Evolutionary conservation across 2,888 invertebrate genomes (phyloP).

Genomic region (Archips xylosteana): DNA sequence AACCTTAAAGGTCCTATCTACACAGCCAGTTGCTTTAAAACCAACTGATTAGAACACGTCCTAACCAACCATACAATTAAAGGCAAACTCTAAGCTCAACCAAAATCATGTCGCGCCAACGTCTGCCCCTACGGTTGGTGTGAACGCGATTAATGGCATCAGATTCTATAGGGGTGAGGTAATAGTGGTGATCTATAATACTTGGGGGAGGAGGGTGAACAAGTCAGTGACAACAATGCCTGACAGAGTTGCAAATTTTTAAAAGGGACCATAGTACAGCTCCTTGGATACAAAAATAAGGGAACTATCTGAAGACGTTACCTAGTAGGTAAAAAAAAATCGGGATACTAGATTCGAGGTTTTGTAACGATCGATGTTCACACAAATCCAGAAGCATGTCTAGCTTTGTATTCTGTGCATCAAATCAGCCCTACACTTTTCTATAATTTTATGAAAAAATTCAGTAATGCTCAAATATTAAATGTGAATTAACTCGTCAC

Average conservation of each 20-base stretch:
- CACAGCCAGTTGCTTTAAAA: not conserved
- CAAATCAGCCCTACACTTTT: no score
- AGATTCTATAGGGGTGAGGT: conserved; percentile 28
- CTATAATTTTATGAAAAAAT: no score
- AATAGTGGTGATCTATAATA: conserved; percentile 38
- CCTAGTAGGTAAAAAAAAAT: no score
- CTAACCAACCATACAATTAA: not conserved
- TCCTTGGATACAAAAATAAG: no score
- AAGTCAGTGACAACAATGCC: not conserved
- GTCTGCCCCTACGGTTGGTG: not conserved
- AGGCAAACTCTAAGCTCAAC: not conserved
- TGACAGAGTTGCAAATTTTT: not conserved
- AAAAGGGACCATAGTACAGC: not conserved
- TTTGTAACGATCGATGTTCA: no score
- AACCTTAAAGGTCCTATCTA: not conserved
- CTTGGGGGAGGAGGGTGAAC: not conserved
- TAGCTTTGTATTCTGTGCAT: no score
- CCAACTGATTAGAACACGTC: not conserved
- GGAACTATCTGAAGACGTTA: no score
- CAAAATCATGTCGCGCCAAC: not conserved
- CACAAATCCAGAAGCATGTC: no score
- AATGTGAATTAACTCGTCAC: not conserved
- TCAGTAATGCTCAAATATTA: not conserved
- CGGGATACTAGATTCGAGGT: no score
- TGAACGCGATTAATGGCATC: conserved; percentile 7